Evolutionary conservation across 2,113 vertebrate species (phyloP).

Genomic region (Scartelaos histophorus): DNA sequence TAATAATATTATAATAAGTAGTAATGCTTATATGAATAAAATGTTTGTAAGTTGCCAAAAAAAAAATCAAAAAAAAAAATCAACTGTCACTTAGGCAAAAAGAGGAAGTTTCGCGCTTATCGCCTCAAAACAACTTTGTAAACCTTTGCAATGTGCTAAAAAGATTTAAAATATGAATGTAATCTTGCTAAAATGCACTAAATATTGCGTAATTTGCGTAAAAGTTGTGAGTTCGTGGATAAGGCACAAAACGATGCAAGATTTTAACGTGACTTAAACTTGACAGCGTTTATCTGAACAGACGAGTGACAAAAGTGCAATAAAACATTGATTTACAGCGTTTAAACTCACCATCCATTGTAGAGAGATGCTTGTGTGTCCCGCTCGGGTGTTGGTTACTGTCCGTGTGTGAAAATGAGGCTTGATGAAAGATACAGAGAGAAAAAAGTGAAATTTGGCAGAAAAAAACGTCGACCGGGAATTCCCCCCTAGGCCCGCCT

Average conservation of each 20-base stretch:
- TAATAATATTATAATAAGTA: no score
- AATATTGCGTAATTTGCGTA: background rate
- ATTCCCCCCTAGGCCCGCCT: conserved; percentile 50
- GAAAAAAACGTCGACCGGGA: conserved; percentile 27
- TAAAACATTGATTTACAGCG: background rate
- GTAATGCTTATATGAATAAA: background rate
- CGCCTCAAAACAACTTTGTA: background rate
- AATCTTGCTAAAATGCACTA: background rate
- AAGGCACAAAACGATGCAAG: background rate
- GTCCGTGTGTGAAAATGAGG: conserved; percentile 21
- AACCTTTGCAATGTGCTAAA: background rate
- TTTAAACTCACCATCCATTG: conserved; percentile 75
- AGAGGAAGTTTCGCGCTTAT: background rate
- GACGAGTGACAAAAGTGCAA: background rate
- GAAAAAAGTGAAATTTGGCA: conserved; percentile 40
- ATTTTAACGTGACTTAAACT: background rate
- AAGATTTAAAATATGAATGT: no score
- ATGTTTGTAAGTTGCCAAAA: no score
- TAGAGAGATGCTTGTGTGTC: conserved; percentile 14
- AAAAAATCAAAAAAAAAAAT: background rate
- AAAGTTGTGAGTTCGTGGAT: background rate
- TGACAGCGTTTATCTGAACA: background rate
- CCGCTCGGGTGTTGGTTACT: background rate
- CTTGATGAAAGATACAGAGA: conserved; percentile 43
- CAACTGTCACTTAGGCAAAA: background rate